Conservation (phyloP, 2,113 vertebrate species). For the Seriola aureovittata region DNA sequence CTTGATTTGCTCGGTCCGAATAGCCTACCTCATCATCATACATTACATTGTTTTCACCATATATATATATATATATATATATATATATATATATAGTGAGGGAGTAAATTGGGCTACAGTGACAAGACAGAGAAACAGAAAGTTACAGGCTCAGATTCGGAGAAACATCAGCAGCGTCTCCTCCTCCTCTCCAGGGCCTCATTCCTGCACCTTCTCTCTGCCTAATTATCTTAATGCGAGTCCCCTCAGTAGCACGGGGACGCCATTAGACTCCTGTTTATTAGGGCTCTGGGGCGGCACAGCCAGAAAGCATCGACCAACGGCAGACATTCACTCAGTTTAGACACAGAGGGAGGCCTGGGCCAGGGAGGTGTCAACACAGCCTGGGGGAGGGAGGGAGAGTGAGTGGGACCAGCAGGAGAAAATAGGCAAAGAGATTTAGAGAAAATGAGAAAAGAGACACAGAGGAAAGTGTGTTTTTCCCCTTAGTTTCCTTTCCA, state of each 20-base stretch:
- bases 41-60: no score
- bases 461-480: conserved; percentile 8
- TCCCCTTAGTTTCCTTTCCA: background rate
- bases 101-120: conserved; percentile 13
- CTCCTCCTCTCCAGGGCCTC: conserved; percentile 50
- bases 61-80: no score
- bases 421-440: conserved; percentile 7
- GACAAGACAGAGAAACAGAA: conserved; percentile 26
- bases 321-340: conserved; percentile 49
- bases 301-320: conserved; percentile 59
- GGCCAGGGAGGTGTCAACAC: conserved; percentile 45
- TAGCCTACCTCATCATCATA: background rate
- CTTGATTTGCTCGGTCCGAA: conserved; percentile 19
- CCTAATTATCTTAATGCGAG: conserved; percentile 79
- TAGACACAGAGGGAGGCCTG: conserved; percentile 29
- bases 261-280: conserved; percentile 77
- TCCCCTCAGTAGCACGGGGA: conserved; percentile 66
- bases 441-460: background rate
- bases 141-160: conserved; percentile 24
- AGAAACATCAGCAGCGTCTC: conserved; percentile 33
- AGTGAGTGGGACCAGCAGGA: background rate
- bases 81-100: no score
- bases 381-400: background rate
- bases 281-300: conserved; percentile 57
- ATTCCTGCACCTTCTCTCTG: conserved; percentile 62